These are phyloP conservation scores for Brenthis hecate DNA, from an alignment of 2,888 invertebrate species.

Conservation along the genomic window DNA sequence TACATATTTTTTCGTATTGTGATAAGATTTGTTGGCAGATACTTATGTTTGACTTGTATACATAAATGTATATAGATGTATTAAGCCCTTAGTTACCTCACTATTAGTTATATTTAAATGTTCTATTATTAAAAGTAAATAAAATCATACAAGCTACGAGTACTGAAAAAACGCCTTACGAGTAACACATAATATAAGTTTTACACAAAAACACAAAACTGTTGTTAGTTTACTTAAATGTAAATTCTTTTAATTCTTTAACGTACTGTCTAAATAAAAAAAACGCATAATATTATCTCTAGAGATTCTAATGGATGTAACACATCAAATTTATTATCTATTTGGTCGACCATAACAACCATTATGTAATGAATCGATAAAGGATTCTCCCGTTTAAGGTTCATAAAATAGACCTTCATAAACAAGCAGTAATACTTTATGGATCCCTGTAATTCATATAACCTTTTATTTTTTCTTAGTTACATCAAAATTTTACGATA, in stretches of 20 bases:
- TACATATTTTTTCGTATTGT: too few species aligned
- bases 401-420: constrained; percentile 75
- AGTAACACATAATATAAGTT: too few species aligned
- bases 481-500: not conserved
- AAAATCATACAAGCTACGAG: too few species aligned
- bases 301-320: constrained; percentile 45
- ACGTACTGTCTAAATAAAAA: constrained; percentile 6
- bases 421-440: constrained; percentile 76
- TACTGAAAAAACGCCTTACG: too few species aligned
- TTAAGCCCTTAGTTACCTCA: too few species aligned
- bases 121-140: too few species aligned
- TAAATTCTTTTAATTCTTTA: not conserved
- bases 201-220: too few species aligned
- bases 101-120: too few species aligned
- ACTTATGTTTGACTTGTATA: too few species aligned
- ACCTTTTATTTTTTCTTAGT: constrained; percentile 52
- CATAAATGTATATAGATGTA: too few species aligned
- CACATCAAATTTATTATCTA: constrained; percentile 59
- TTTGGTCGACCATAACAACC: constrained; percentile 62
- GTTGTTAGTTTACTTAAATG: too few species aligned
- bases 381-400: constrained; percentile 62
- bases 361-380: constrained; percentile 66
- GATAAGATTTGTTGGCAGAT: too few species aligned
- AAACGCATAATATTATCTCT: constrained; percentile 16
- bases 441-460: constrained; percentile 64